A percentile compares a stretch with the other conserved stretches of the same genome.
phyloP scores from a whole-genome alignment of 2,888 invertebrate species.

The Tortricodes alternella region DNA sequence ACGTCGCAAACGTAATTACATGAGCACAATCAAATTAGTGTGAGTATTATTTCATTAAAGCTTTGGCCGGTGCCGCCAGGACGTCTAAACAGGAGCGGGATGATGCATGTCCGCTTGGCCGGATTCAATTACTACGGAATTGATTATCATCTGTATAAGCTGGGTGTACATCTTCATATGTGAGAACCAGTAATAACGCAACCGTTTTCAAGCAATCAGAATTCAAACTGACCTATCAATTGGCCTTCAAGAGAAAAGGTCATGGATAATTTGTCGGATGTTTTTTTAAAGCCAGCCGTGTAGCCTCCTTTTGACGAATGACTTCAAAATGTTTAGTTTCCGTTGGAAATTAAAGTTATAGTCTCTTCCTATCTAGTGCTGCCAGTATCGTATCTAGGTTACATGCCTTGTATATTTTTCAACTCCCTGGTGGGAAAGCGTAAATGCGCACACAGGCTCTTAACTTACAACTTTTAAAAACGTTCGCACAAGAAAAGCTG shows the following conservation, averaged over 20 bases:
- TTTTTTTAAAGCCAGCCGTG: background rate
- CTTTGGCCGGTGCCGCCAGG: slow-evolving; percentile 43
- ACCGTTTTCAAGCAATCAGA: background rate
- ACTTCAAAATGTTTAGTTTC: background rate
- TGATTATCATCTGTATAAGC: slow-evolving; percentile 68
- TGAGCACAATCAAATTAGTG: slow-evolving; percentile 49
- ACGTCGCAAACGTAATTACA: slow-evolving; percentile 21
- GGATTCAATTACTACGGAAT: slow-evolving; percentile 74
- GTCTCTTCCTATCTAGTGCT: background rate
- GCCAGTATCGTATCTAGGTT: background rate
- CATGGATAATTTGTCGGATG: background rate
- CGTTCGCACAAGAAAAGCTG: slow-evolving; percentile 14
- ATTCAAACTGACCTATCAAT: slow-evolving; percentile 2
- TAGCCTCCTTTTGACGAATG: background rate
- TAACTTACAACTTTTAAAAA: slow-evolving; percentile 18
- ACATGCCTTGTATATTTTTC: background rate
- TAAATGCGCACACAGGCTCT: background rate
- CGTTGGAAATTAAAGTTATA: background rate
- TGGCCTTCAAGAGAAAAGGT: background rate
- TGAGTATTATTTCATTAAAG: slow-evolving; percentile 59
- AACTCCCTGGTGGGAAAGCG: background rate
- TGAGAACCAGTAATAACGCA: slow-evolving; percentile 14
- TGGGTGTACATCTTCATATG: slow-evolving; percentile 49
- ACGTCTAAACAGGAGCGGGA: slow-evolving; percentile 45
- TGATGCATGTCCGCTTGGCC: slow-evolving; percentile 60